A percentile compares a stretch with the other conserved stretches of the same genome.
Conservation (phyloP, 1,140 invertebrate genomes). For the Eriocheir sinensis region DNA sequence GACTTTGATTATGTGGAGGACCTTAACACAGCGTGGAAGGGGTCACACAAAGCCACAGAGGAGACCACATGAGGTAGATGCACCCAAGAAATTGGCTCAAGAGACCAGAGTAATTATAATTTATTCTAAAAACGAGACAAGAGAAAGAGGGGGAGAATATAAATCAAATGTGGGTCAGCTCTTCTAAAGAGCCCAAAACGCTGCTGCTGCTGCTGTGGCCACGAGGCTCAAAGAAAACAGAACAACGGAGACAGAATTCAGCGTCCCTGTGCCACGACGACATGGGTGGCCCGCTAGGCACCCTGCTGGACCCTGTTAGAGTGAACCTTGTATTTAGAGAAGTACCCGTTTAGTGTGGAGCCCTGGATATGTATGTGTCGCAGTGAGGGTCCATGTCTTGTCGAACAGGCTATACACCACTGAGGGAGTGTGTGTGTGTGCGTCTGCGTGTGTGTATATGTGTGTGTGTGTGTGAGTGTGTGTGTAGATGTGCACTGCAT, state of each 20-base stretch:
- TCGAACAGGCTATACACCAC: too few relatives aligned
- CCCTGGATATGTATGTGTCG: constrained; percentile 73
- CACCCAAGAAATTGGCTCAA: constrained; percentile 77
- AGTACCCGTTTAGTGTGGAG: constrained; percentile 74
- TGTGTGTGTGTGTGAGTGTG: too few relatives aligned
- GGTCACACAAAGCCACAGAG: constrained; percentile 76
- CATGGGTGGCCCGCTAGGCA: constrained; percentile 74
- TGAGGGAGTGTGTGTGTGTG: not conserved
- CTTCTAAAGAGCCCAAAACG: not conserved
- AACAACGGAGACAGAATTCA: constrained; percentile 11
- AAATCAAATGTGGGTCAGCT: not conserved
- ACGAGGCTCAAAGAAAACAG: not conserved
- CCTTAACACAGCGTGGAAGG: constrained; percentile 76
- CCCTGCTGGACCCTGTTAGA: constrained; percentile 77
- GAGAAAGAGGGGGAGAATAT: not conserved
- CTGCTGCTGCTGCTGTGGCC: not conserved
- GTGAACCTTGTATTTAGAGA: constrained; percentile 75
- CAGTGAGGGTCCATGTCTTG: not conserved
- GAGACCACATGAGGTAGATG: constrained; percentile 77
- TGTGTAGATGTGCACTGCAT: too few relatives aligned
- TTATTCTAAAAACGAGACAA: constrained; percentile 68
- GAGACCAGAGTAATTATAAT: constrained; percentile 76
- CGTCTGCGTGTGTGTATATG: not conserved
- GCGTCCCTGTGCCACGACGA: constrained; percentile 39
- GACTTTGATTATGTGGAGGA: constrained; percentile 76